Percentiles rank a stretch among this genome's conserved stretches.
Conservation (phyloP, 2,113 vertebrate species). For the Pelodiscus sinensis region DNA sequence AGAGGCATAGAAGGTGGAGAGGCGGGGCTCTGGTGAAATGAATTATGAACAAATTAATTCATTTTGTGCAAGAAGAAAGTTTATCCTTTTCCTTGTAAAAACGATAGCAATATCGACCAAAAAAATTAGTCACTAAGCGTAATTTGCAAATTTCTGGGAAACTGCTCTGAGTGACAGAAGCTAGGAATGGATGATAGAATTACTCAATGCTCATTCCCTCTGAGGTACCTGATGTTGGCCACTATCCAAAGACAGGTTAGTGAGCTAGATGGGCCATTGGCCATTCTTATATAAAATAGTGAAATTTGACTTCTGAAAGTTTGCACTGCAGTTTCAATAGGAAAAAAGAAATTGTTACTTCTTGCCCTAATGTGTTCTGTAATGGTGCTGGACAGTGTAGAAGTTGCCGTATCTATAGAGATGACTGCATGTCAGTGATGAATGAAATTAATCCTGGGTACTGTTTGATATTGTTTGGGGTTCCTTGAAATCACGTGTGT, state of each 20-base stretch:
- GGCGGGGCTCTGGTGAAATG: neutral
- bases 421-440: neutral
- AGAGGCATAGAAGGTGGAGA: neutral
- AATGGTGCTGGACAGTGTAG: neutral
- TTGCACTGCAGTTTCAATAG: neutral
- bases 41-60: neutral
- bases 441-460: neutral
- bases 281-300: neutral
- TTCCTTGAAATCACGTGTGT: neutral
- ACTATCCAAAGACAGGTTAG: neutral
- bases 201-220: neutral
- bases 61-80: neutral
- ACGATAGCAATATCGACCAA: neutral
- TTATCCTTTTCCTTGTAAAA: neutral
- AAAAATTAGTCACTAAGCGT: neutral
- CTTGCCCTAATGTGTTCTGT: accelerated
- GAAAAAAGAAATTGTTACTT: neutral
- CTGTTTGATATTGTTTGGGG: neutral
- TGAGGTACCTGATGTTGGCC: neutral
- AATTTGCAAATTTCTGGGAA: neutral
- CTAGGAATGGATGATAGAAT: neutral
- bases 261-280: neutral
- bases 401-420: neutral
- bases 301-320: neutral
- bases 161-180: neutral